phyloP scores from a whole-genome alignment of 2,113 vertebrate species.

The Pardalotus punctatus region DNA sequence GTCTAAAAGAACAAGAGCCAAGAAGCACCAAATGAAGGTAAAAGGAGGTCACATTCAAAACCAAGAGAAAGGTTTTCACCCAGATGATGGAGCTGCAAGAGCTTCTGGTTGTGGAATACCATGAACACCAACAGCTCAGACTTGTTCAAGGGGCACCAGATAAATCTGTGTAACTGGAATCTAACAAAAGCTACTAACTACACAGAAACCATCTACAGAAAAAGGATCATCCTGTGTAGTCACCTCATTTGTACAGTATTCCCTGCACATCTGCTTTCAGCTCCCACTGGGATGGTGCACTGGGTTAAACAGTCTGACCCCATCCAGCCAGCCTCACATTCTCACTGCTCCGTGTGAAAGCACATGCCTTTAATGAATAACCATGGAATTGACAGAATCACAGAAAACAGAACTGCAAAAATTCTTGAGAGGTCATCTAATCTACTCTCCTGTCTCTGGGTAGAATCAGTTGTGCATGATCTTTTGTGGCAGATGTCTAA shows the following conservation, averaged over 20 bases:
- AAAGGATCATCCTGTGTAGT: neutral
- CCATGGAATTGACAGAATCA: neutral
- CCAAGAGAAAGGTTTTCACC: neutral
- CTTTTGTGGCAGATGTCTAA: slow-evolving; percentile 19
- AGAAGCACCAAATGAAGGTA: neutral
- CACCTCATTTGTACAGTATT: neutral
- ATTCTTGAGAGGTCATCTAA: slow-evolving; percentile 33
- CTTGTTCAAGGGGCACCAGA: neutral
- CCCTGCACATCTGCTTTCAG: neutral
- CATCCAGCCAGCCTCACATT: neutral
- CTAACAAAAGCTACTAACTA: neutral
- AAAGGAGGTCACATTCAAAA: neutral
- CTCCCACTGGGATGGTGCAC: neutral
- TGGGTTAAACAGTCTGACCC: slow-evolving; percentile 20
- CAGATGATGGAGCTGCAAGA: neutral
- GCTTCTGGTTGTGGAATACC: neutral
- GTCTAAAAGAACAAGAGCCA: neutral
- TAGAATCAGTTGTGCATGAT: neutral
- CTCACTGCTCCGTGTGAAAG: neutral
- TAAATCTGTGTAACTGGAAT: neutral
- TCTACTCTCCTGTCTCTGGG: slow-evolving; percentile 1
- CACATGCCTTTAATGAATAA: neutral
- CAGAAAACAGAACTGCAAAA: neutral
- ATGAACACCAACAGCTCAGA: neutral
- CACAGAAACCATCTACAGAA: neutral